Evolutionary conservation across 2,888 invertebrate species (phyloP).

Genomic region (Clusia tigrina): DNA sequence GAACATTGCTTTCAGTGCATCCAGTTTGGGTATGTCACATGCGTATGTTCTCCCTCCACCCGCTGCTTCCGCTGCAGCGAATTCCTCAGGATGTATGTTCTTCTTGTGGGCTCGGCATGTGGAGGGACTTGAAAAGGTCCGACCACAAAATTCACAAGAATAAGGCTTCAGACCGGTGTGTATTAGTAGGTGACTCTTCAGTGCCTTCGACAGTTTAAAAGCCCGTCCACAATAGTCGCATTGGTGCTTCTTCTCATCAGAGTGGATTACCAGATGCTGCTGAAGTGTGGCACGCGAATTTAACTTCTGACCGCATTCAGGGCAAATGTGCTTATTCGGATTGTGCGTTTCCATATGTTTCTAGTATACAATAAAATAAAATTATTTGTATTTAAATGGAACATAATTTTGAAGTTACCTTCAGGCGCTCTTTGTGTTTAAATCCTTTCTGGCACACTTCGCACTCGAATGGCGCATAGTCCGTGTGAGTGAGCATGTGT

Average conservation of each 20-base stretch:
- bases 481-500: conserved; percentile 66
- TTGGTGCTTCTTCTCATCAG: conserved; percentile 61
- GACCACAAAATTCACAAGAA: too few relatives aligned
- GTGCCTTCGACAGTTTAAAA: conserved; percentile 62
- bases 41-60: too few relatives aligned
- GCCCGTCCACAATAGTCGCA: too few relatives aligned
- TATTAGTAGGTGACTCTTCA: conserved; percentile 62
- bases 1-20: too few relatives aligned
- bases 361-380: too few relatives aligned
- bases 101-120: too few relatives aligned
- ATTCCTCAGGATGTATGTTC: too few relatives aligned
- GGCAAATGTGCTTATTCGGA: conserved; percentile 58
- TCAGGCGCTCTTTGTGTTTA: conserved; percentile 54
- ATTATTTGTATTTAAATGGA: neutral
- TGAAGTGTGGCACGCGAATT: conserved; percentile 56
- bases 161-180: too few relatives aligned
- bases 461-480: conserved; percentile 65
- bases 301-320: conserved; percentile 57
- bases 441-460: conserved; percentile 63
- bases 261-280: conserved; percentile 58
- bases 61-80: too few relatives aligned
- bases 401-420: too few relatives aligned
- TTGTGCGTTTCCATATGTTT: conserved; percentile 61
- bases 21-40: too few relatives aligned
- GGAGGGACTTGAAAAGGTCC: too few relatives aligned